phyloP scores from a whole-genome alignment of 2,113 vertebrate genomes.

The Lampris incognitus region DNA sequence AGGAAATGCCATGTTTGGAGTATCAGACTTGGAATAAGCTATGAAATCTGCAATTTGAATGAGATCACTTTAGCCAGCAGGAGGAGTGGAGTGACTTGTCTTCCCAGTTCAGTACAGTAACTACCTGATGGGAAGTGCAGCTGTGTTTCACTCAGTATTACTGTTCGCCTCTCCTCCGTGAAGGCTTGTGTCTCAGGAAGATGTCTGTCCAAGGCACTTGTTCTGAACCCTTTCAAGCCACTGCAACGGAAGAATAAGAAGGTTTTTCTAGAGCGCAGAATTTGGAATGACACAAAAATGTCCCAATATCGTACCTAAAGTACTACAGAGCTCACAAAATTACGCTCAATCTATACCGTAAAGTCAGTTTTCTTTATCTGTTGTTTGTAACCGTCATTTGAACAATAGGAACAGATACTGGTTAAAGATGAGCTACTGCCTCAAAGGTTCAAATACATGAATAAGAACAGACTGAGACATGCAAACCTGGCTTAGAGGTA shows the following conservation, averaged over 20 bases:
- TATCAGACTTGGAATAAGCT: slow-evolving; percentile 18
- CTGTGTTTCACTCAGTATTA: neutral
- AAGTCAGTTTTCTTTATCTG: too few relatives aligned
- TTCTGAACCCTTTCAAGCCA: neutral
- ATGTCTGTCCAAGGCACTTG: slow-evolving; percentile 8
- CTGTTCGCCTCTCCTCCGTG: neutral
- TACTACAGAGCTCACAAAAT: too few relatives aligned
- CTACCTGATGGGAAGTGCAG: neutral
- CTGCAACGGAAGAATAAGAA: neutral
- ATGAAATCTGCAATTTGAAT: slow-evolving; percentile 37
- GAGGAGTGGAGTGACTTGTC: neutral
- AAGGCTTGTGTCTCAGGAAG: neutral
- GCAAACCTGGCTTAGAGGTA: neutral
- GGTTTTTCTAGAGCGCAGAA: neutral
- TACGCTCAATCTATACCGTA: too few relatives aligned
- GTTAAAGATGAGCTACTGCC: too few relatives aligned
- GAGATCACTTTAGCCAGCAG: neutral
- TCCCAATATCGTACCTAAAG: too few relatives aligned
- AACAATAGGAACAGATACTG: too few relatives aligned
- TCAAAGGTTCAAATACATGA: too few relatives aligned
- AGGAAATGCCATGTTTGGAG: neutral
- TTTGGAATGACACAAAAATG: too few relatives aligned
- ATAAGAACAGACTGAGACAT: too few relatives aligned
- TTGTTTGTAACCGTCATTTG: too few relatives aligned
- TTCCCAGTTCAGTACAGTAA: neutral